phyloP scores from a whole-genome alignment of 1,140 invertebrate genomes.

The Drosophila jambulina region DNA sequence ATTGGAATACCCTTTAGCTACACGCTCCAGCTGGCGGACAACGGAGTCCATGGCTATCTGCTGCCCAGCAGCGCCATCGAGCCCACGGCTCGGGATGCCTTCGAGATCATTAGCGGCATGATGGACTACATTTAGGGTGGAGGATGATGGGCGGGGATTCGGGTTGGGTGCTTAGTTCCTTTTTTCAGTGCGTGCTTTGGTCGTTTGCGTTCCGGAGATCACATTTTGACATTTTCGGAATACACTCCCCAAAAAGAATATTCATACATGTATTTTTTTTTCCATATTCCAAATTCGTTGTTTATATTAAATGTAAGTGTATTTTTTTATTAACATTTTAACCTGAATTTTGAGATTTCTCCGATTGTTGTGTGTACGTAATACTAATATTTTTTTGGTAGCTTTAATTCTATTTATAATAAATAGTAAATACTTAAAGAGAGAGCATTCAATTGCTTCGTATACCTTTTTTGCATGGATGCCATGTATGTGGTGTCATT shows the following conservation, averaged over 20 bases:
- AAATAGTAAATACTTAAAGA: conserved; percentile 35
- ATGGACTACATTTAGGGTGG: conserved; percentile 85
- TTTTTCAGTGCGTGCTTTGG: conserved; percentile 4
- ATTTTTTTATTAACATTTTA: conserved; percentile 13
- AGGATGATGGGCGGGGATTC: conserved; percentile 4
- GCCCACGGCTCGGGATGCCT: conserved; percentile 92
- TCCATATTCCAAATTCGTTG: conserved; percentile 6
- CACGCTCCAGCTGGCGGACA: conserved; percentile 91
- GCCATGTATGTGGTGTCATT: conserved; percentile 33
- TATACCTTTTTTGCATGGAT: conserved; percentile 49
- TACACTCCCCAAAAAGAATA: conserved; percentile 5
- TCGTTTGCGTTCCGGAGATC: conserved; percentile 35
- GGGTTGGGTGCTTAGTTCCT: conserved; percentile 38
- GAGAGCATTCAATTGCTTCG: conserved; percentile 20
- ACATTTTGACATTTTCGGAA: conserved; percentile 30
- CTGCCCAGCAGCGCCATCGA: conserved; percentile 91
- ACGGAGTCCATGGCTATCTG: conserved; percentile 91
- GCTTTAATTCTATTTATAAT: conserved; percentile 33
- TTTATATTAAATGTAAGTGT: conserved; percentile 1
- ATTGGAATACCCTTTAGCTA: conserved; percentile 91
- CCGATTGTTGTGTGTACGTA: conserved; percentile 4
- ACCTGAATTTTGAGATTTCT: conserved; percentile 1
- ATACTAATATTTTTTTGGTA: conserved; percentile 41
- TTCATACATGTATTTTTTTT: conserved; percentile 5
- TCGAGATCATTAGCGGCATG: conserved; percentile 91